These are phyloP conservation scores for Steinernema feltiae DNA, from an alignment of 1,140 invertebrate species.

Conservation along the genomic window DNA sequence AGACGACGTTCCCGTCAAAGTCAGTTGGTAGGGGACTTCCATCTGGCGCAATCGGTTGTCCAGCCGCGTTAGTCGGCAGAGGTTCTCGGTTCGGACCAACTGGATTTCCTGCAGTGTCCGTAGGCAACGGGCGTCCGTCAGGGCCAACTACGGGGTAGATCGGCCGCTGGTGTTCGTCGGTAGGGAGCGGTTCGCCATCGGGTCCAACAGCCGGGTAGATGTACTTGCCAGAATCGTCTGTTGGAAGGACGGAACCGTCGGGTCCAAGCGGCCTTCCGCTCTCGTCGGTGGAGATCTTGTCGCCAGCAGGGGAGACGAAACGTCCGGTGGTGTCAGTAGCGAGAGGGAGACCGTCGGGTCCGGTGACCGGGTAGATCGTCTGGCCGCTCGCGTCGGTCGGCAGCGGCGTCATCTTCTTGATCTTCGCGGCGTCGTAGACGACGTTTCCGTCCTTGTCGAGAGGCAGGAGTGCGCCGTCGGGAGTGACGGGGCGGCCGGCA, in stretches of 20 bases:
- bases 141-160: slow-evolving; percentile 24
- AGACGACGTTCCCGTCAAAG: slow-evolving; percentile 2
- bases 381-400: slow-evolving; percentile 20
- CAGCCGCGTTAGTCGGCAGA: slow-evolving; percentile 20
- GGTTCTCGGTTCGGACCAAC: slow-evolving; percentile 27
- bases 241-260: slow-evolving; percentile 24
- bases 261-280: slow-evolving; percentile 11
- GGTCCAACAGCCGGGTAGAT: background rate
- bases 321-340: slow-evolving; percentile 3
- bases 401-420: slow-evolving; percentile 18
- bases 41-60: slow-evolving; percentile 19
- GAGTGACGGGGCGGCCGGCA: slow-evolving; percentile 14
- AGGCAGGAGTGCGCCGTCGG: slow-evolving; percentile 26
- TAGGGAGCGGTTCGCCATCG: slow-evolving; percentile 4
- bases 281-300: slow-evolving; percentile 16
- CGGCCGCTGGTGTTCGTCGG: slow-evolving; percentile 2
- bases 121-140: slow-evolving; percentile 19
- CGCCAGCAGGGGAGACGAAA: background rate
- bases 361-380: background rate
- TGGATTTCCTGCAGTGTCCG: slow-evolving; percentile 22
- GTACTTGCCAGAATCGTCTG: slow-evolving; percentile 9
- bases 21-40: slow-evolving; percentile 17
- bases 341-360: slow-evolving; percentile 19
- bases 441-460: slow-evolving; percentile 16
- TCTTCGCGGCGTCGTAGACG: slow-evolving; percentile 14